Percentiles rank a stretch among this genome's conserved stretches.
Conservation (phyloP, 2,888 invertebrate genomes). For the Pherbina coryleti region DNA sequence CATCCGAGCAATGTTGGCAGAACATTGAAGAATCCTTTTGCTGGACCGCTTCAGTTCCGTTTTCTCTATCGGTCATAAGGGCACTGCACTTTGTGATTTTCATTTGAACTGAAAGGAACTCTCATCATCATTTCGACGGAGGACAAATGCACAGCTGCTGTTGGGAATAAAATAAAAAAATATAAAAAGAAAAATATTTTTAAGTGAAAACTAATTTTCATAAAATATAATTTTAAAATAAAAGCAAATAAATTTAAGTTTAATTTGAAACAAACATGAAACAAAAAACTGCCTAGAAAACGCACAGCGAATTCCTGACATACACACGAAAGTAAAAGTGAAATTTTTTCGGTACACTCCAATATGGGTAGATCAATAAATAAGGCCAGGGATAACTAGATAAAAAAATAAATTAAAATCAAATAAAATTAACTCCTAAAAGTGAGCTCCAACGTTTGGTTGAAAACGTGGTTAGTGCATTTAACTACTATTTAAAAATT, state of each 20-base stretch:
- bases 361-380: not conserved
- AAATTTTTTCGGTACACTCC: not conserved
- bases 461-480: not conserved
- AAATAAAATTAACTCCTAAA: not conserved
- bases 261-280: not conserved
- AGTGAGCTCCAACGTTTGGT: not conserved
- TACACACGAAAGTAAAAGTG: constrained; percentile 35
- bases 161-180: not conserved
- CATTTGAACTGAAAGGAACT: constrained; percentile 58
- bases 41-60: constrained; percentile 57
- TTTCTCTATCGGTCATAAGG: constrained; percentile 63
- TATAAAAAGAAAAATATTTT: not conserved
- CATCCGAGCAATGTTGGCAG: constrained; percentile 18
- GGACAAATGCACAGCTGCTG: constrained; percentile 29
- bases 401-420: no score
- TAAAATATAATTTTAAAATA: not conserved
- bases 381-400: not conserved
- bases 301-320: not conserved
- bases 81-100: constrained; percentile 65
- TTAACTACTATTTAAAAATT: not conserved
- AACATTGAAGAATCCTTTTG: constrained; percentile 31
- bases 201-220: not conserved
- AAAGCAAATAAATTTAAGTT: not conserved
- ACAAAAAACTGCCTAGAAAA: not conserved
- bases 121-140: constrained; percentile 23